Conservation (phyloP, 2,113 vertebrate species). For the Promerops cafer region DNA sequence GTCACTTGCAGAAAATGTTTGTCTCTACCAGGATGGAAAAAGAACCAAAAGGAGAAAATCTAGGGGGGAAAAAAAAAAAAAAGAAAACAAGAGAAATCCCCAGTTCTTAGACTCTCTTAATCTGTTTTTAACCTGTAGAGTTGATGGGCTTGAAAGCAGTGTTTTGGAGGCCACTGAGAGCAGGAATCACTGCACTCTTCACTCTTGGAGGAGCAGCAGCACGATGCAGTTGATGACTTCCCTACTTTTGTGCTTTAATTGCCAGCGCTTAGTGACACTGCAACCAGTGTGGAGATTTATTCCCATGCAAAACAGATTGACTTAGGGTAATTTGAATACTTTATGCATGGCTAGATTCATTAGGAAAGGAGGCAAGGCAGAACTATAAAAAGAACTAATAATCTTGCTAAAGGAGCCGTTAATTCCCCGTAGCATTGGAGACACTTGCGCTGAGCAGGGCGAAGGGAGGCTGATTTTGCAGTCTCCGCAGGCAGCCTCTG, state of each 20-base stretch:
- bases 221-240: background rate
- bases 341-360: slow-evolving; percentile 53
- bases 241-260: background rate
- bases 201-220: background rate
- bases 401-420: slow-evolving; percentile 52
- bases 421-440: background rate
- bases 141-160: background rate
- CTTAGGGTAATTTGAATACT: slow-evolving; percentile 55
- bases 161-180: background rate
- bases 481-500: background rate
- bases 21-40: background rate
- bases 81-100: background rate
- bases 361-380: slow-evolving; percentile 44
- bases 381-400: slow-evolving; percentile 59
- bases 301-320: slow-evolving; percentile 55
- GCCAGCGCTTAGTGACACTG: background rate
- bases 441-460: background rate
- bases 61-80: background rate
- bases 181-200: background rate
- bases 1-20: background rate
- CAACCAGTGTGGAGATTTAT: slow-evolving; percentile 43
- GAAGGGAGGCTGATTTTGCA: background rate
- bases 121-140: background rate
- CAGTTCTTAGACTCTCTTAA: background rate
- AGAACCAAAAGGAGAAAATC: background rate